phyloP scores from a whole-genome alignment of 2,888 invertebrate species.

The Priocnemis perturbator region DNA sequence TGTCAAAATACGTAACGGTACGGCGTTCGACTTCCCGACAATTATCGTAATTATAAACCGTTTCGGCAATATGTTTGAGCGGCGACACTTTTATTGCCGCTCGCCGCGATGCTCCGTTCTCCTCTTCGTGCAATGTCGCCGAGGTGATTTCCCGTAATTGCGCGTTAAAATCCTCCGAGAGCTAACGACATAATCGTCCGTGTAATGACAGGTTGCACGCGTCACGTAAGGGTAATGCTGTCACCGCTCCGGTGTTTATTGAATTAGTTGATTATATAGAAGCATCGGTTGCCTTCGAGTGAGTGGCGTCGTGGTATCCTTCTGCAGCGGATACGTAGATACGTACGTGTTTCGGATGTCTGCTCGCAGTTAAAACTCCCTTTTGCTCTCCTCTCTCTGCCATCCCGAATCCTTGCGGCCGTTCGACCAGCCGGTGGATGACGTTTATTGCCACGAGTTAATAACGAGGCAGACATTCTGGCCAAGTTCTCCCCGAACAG shows the following conservation, averaged over 20 bases:
- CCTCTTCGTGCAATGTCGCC: constrained; percentile 28
- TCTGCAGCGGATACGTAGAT: no score
- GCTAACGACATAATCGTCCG: constrained; percentile 62
- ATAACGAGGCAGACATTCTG: no score
- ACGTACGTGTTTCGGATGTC: no score
- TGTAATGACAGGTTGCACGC: constrained; percentile 57
- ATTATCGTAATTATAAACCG: constrained; percentile 26
- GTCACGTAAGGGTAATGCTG: constrained; percentile 54
- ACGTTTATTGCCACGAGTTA: no score
- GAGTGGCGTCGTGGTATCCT: background rate
- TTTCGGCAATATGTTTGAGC: constrained; percentile 14
- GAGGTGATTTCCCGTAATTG: constrained; percentile 56
- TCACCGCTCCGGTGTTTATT: constrained; percentile 64
- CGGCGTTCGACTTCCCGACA: no score
- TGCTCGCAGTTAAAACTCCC: no score
- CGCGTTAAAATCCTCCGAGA: constrained; percentile 49
- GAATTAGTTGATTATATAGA: constrained; percentile 58
- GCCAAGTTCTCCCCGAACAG: no score
- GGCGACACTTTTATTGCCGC: constrained; percentile 38
- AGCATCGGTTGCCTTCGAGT: constrained; percentile 1
- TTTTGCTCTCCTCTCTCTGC: no score
- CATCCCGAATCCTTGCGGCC: no score
- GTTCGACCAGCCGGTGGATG: no score
- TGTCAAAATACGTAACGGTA: no score
- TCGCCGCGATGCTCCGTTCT: constrained; percentile 14